phyloP scores from a whole-genome alignment of 2,113 vertebrate genomes.

The Limnothrissa miodon region DNA sequence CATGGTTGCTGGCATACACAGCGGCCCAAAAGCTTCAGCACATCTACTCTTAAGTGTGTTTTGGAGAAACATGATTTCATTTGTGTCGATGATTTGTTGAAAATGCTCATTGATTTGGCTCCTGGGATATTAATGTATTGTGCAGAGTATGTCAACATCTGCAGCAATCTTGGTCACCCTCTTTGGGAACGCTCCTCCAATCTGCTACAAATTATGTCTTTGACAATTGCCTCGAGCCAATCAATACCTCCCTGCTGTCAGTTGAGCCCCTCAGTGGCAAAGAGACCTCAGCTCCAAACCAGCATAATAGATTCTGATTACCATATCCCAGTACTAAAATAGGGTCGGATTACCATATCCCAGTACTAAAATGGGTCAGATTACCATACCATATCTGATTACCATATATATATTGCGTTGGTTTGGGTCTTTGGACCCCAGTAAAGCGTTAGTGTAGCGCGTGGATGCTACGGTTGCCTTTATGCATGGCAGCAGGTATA shows the following conservation, averaged over 20 bases:
- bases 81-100: background rate
- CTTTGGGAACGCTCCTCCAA: background rate
- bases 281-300: background rate
- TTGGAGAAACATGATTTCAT: background rate
- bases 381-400: conserved; percentile 2
- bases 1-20: background rate
- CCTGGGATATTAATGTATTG: background rate
- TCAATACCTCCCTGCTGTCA: conserved; percentile 11
- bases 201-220: conserved; percentile 12
- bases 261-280: conserved; percentile 5
- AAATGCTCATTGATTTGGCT: conserved; percentile 8
- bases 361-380: background rate
- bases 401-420: too few species aligned
- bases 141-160: background rate
- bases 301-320: background rate
- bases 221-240: conserved; percentile 16
- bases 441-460: background rate
- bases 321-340: background rate
- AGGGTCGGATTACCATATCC: background rate
- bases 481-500: background rate
- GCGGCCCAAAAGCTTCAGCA: background rate
- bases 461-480: too few species aligned
- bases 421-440: background rate
- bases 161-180: background rate
- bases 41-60: background rate